phyloP scores from a whole-genome alignment of 2,113 vertebrate species.

The Ploceus nigricollis region DNA sequence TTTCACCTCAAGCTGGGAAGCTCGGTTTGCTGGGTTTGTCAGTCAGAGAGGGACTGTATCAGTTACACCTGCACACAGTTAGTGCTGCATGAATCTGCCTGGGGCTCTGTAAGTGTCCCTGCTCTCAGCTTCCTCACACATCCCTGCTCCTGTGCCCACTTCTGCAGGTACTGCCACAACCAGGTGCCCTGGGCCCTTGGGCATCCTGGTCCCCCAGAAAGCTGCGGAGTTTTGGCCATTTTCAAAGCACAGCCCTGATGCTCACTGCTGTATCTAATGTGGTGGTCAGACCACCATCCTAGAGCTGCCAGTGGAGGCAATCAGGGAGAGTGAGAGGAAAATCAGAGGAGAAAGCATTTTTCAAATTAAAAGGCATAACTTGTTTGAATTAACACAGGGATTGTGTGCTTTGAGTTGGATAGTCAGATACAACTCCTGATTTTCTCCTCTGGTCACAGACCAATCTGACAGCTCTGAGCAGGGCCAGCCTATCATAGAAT shows the following conservation, averaged over 20 bases:
- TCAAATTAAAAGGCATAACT: background rate
- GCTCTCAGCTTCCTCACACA: background rate
- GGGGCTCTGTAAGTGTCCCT: fast-evolving
- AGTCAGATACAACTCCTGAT: background rate
- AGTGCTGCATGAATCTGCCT: background rate
- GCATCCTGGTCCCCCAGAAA: background rate
- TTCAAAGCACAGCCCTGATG: background rate
- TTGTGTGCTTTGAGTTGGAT: background rate
- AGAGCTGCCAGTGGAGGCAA: background rate
- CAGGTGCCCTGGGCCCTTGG: background rate
- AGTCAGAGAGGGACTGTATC: background rate
- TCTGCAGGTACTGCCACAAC: background rate
- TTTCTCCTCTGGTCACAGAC: background rate
- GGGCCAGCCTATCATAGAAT: background rate
- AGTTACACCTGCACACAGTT: background rate
- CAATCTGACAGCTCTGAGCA: background rate
- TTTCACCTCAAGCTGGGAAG: background rate
- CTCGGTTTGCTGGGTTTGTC: background rate
- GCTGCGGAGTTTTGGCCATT: background rate
- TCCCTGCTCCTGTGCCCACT: background rate
- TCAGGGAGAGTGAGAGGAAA: background rate
- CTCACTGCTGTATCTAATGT: background rate
- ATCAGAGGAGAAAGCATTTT: background rate
- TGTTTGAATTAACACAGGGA: background rate
- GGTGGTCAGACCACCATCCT: background rate